Conservation (phyloP, 2,113 vertebrate species). For the Numenius arquata region DNA sequence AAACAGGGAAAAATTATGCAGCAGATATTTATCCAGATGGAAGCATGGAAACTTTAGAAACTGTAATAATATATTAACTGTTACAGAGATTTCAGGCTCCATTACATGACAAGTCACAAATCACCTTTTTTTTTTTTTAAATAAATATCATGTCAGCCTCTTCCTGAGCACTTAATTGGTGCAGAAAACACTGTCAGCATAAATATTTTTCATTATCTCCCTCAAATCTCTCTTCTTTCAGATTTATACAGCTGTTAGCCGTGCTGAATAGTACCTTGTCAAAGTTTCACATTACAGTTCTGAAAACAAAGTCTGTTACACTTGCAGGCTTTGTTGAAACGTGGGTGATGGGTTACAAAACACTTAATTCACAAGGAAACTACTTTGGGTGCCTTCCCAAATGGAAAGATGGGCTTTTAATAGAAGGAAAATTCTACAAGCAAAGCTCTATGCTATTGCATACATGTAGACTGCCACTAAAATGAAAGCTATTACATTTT, state of each 20-base stretch:
- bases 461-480: rapidly evolving
- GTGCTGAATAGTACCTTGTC: not conserved
- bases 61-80: not conserved
- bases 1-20: not conserved
- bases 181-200: not conserved
- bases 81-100: not conserved
- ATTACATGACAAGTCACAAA: not conserved
- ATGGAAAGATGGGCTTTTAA: not conserved
- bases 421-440: not conserved
- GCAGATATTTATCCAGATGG: not conserved
- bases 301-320: not conserved
- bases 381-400: not conserved
- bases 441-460: not conserved
- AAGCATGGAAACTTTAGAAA: not conserved
- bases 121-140: not conserved
- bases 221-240: not conserved
- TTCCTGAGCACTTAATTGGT: not conserved
- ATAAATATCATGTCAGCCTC: not conserved
- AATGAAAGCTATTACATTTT: not conserved
- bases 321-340: not conserved
- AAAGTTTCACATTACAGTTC: not conserved
- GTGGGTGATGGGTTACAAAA: not conserved
- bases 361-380: not conserved
- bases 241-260: not conserved
- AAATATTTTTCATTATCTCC: not conserved